phyloP scores from a whole-genome alignment of 2,888 invertebrate species.

The Coenonympha arcania region DNA sequence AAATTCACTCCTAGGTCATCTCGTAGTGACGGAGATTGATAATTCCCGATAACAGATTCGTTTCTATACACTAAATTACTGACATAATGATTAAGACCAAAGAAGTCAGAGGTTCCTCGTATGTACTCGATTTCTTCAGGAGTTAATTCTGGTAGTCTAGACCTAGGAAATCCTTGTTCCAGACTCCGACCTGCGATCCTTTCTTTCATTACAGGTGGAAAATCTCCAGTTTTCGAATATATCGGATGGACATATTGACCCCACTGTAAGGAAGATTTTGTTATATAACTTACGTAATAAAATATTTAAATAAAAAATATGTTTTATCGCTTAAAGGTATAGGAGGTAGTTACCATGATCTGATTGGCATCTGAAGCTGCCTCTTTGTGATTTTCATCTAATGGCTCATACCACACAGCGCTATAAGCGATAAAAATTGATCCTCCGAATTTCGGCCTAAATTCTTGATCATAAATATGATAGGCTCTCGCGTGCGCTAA shows the following conservation, averaged over 20 bases:
- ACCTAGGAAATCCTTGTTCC: slow-evolving; percentile 52
- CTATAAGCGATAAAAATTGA: slow-evolving; percentile 63
- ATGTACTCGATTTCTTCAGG: slow-evolving; percentile 47
- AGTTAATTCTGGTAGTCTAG: slow-evolving; percentile 60
- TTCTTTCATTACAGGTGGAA: slow-evolving; percentile 74
- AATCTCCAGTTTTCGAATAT: slow-evolving; percentile 70
- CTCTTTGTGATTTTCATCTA: slow-evolving; percentile 49
- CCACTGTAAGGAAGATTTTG: slow-evolving; percentile 19
- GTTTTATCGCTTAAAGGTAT: not conserved
- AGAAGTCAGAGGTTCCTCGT: slow-evolving; percentile 43
- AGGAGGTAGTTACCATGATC: slow-evolving; percentile 11
- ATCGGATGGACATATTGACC: slow-evolving; percentile 23
- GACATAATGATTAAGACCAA: slow-evolving; percentile 78
- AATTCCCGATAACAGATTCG: slow-evolving; percentile 29
- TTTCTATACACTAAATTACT: slow-evolving; percentile 39
- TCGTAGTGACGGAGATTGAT: slow-evolving; percentile 31
- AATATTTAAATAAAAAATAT: not conserved
- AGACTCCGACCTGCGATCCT: slow-evolving; percentile 69
- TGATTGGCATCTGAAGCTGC: slow-evolving; percentile 50
- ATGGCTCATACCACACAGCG: slow-evolving; percentile 66
- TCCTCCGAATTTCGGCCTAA: slow-evolving; percentile 45
- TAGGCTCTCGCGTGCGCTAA: slow-evolving; percentile 68
- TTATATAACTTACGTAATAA: not conserved
- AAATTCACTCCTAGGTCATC: slow-evolving; percentile 32
- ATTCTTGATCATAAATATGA: slow-evolving; percentile 45